Evolutionary conservation across 2,797 vertebrate genomes (phyloP).

Genomic region (Silurus lanzhouensis): DNA sequence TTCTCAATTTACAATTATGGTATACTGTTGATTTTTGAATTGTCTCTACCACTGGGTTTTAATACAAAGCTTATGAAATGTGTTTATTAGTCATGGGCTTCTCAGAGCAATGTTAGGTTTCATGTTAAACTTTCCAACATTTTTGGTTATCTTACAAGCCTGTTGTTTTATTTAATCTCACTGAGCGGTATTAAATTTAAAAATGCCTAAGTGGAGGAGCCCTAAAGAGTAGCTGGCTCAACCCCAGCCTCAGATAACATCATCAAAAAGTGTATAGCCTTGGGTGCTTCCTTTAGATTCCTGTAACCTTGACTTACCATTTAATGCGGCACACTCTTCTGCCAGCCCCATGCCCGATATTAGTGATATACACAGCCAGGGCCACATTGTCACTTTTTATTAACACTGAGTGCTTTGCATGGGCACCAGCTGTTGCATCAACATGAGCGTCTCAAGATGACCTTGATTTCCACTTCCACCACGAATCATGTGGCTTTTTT

Average conservation of each 20-base stretch:
- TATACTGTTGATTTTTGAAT: neutral
- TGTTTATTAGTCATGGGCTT: neutral
- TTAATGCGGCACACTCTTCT: slow-evolving; percentile 77
- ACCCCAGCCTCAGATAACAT: slow-evolving; percentile 74
- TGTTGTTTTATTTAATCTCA: slow-evolving; percentile 77
- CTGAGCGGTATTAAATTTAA: slow-evolving; percentile 75
- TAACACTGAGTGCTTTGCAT: slow-evolving; percentile 84
- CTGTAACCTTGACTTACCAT: slow-evolving; percentile 82
- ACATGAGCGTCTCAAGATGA: slow-evolving; percentile 83
- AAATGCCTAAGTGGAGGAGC: slow-evolving; percentile 72
- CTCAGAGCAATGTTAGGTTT: neutral
- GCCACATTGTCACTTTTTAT: slow-evolving; percentile 84
- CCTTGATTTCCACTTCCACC: slow-evolving; percentile 85
- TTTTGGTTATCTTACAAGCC: slow-evolving; percentile 69
- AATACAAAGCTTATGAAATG: neutral
- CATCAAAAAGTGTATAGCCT: slow-evolving; percentile 76
- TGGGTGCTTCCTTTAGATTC: slow-evolving; percentile 75
- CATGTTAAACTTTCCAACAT: slow-evolving; percentile 62
- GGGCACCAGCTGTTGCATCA: slow-evolving; percentile 92
- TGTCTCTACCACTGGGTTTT: neutral
- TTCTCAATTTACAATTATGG: neutral
- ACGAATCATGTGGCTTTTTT: slow-evolving; percentile 66
- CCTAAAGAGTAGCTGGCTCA: slow-evolving; percentile 68
- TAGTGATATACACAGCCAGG: slow-evolving; percentile 77
- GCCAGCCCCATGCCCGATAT: slow-evolving; percentile 81